phyloP scores from a whole-genome alignment of 1,140 invertebrate genomes.

The Brachionus paranguensis region DNA sequence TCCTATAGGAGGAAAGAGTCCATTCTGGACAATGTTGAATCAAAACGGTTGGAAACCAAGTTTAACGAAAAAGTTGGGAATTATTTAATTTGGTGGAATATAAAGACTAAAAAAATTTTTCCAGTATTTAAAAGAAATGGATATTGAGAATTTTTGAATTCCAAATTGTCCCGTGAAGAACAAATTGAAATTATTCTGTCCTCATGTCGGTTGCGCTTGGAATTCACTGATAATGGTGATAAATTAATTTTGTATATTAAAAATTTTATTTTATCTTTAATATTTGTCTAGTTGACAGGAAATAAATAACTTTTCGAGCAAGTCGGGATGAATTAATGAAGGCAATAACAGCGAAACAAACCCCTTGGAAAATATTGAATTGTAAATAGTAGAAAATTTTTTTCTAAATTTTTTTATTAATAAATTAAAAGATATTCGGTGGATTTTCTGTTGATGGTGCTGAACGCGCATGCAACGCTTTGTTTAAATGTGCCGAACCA shows the following conservation, averaged over 20 bases:
- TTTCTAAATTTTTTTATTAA: neutral
- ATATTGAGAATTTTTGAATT: slow-evolving; percentile 58
- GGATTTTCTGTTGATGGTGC: neutral
- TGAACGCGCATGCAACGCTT: neutral
- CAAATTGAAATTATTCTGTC: slow-evolving; percentile 78
- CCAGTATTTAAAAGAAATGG: slow-evolving; percentile 70
- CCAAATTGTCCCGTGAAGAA: slow-evolving; percentile 60
- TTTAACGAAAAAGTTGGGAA: slow-evolving; percentile 59
- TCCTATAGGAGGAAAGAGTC: slow-evolving; percentile 72
- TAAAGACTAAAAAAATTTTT: neutral
- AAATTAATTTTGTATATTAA: slow-evolving; percentile 12
- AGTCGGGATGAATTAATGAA: slow-evolving; percentile 56
- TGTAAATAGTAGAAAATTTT: slow-evolving; percentile 62
- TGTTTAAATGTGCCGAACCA: neutral
- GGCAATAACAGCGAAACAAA: slow-evolving; percentile 64
- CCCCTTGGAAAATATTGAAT: slow-evolving; percentile 73
- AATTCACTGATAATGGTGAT: slow-evolving; percentile 74
- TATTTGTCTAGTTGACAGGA: slow-evolving; percentile 61
- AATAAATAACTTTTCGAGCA: slow-evolving; percentile 65
- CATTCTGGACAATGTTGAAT: slow-evolving; percentile 63
- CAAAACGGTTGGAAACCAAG: slow-evolving; percentile 66
- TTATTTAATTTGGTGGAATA: neutral
- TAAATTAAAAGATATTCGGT: neutral
- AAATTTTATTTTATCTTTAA: neutral
- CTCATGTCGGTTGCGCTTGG: slow-evolving; percentile 72